Base-by-base conservation (phyloP, 2,113 vertebrate species). In the Ammospiza nelsoni region DNA sequence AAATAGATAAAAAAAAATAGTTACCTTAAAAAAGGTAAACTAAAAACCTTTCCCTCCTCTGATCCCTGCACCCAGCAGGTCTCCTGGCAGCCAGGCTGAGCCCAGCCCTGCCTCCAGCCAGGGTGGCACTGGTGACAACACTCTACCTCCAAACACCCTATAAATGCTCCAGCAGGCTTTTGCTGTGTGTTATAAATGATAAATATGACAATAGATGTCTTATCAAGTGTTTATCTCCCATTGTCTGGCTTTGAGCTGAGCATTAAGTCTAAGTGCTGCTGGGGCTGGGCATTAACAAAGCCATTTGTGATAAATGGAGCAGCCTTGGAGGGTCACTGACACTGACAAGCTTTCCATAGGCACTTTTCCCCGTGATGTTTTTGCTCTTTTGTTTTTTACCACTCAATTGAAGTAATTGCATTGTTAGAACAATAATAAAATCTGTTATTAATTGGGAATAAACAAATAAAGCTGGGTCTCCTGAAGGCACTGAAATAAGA, bases 161-260 rank as follows among this genome's bases (percentile, higher is more conserved):
- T 92, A 46, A 94, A 96, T 94, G 94, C 93, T 97, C 97, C 63
- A 97, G 81, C 90, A 54, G 7, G 55, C 52, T 96, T 96, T 83
- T 87, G 22, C 79, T 61, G 69, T 1, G 0, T 3, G 58, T 73
- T 95, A 80, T 90, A 97, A 96, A 92, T 94, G 89, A 97, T 94
- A 97, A 97, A 94, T 94, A 96, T 61, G 80, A 96, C 94, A 97
- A 87, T 96, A 71, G 91, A 52, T 84, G 35, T 59, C 86, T 87
- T 80, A 84, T 67, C 79, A 89, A 97, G 84, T 95, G 87, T 97
- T 90, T 90, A 90, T 90, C 69, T 12, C 57, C 65, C 25, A 16
- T 46, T 86, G 89, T 75, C 9, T 5, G 29, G 90, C 90, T 79
- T 73, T 27, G 90, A 84, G 85, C 59, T 73, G 73, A 82, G 87